Base-by-base conservation (phyloP, 2,888 invertebrate species). In the Nephrotoma guestfalica region DNA sequence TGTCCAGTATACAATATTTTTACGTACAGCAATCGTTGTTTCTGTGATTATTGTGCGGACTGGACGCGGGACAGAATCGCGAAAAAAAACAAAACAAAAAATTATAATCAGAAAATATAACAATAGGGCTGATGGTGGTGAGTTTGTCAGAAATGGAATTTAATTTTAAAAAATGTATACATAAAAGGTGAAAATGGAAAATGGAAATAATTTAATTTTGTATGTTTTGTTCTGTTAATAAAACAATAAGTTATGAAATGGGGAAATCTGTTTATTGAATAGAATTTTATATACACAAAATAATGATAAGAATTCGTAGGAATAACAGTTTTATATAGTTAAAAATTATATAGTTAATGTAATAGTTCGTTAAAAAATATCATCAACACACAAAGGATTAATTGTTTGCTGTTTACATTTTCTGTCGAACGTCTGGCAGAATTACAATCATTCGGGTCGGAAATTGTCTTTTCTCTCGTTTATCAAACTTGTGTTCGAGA, bases 81-180 rank as follows among this genome's bases (percentile, higher is more conserved):
- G 71, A 71, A 71, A 30, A 30, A n/a, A 71, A 71, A 71, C 18
- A 71, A 71, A 84, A 84, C 11, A 84, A 84, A 84, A 41, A 84
- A 41, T 84, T 71, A 71, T 71, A 71, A 71, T 71, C 71, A 71
- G 71, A 71, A 71, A 71, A 71, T 71, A 71, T 71, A 71, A 71
- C 71, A 71, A 71, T 71, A 71, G 71, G 71, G 71, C 18, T 41
- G 42, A 84, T 84, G 41, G 42, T 84, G 41, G 84, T 84, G 84
- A 84, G 84, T 84, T 84, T 84, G 84, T 84, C 84, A 84, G 84
- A 84, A 41, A 84, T 84, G 84, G 84, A 84, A 84, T 84, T 84
- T 84, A 84, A 84, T 84, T 84, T 41, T 41, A 83, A 83, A 83
- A 41, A 83, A 41, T 42, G 41, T 84, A 84, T 15, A 84, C n/a